Evolutionary conservation across 2,113 vertebrate genomes (phyloP).

Genomic region (Erythrocebus patas): DNA sequence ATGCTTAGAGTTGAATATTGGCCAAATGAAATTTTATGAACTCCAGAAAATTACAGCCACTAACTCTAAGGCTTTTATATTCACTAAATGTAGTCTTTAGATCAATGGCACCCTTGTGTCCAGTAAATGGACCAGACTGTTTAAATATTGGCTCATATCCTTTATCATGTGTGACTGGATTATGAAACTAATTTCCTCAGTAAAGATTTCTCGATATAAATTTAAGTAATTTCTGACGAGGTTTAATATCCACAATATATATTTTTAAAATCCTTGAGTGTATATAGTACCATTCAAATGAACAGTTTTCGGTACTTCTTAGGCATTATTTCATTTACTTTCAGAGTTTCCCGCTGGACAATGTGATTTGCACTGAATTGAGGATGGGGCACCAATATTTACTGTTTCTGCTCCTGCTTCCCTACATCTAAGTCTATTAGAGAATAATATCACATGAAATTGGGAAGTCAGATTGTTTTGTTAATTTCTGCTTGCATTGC

Average conservation of each 20-base stretch:
- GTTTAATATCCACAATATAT: neutral
- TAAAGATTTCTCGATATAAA: slow-evolving; percentile 37
- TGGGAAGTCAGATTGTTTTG: neutral
- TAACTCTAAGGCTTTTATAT: neutral
- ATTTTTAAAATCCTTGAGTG: neutral
- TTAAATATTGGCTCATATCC: neutral
- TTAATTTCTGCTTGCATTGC: neutral
- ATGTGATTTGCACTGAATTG: neutral
- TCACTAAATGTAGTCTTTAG: neutral
- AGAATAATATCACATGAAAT: neutral
- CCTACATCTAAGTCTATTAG: neutral
- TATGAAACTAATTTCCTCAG: slow-evolving; percentile 33
- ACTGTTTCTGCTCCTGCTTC: neutral
- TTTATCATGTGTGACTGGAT: slow-evolving; percentile 9
- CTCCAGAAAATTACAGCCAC: neutral
- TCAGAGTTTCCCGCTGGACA: neutral
- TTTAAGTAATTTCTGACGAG: slow-evolving; percentile 2
- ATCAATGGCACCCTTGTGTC: neutral
- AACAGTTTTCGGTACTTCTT: neutral
- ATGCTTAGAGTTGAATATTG: neutral
- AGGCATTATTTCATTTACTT: slow-evolving; percentile 21
- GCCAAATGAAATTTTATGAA: neutral
- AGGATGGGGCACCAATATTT: neutral
- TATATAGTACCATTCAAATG: neutral
- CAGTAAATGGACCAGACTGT: neutral